Evolutionary conservation across 1,140 invertebrate species (phyloP), one percentile per base, ranked within the genome.

Genomic region (Drosophila micromelanica): DNA sequence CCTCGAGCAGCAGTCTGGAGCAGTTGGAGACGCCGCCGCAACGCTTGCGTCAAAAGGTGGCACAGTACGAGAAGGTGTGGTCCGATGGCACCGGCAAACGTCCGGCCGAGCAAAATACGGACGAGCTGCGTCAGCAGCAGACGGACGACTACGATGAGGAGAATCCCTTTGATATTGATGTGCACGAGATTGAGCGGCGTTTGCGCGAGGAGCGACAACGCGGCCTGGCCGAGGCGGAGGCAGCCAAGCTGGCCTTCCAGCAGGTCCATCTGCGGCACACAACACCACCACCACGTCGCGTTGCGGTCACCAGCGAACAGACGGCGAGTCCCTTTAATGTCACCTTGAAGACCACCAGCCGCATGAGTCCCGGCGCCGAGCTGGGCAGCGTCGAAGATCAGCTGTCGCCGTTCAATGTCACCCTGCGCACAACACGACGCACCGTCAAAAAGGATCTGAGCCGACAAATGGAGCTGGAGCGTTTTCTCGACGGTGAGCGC

Each of bases 61-160:
- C 93, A 55, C 96, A 96, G 90, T 96, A 95, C 91, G 96, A 97
- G 78, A 95, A 95, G 91, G 93, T 96, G 17, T 96, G 95, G 95
- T 93, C 94, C 20, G 94, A 94, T 3, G 67, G 64, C 23, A 48
- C 64, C 5, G 46, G 55, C 17, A 90, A 90, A 48, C 67, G 86
- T 12, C 59, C 86, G 3, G 75, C 86, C 13, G 86, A 86, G 7
- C 69, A 70, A 54, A 64, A 61, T 15, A 77, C 81, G 15, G 81
- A 87, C 38, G 76, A 89, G 11, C 52, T 87, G 46, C 76, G 79
- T n/a, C 45, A 71, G 38, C 67, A 82, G 13, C 75, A 82, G 20
- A 48, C 27, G 17, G 89, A 86, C 45, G 87, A 89, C 30, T 86
- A 91, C 11, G 92, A 92, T 27, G 91, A 67, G 32, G 80, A 89